Evolutionary conservation across 2,113 vertebrate genomes (phyloP).

Genomic region (Vulpes lagopus): DNA sequence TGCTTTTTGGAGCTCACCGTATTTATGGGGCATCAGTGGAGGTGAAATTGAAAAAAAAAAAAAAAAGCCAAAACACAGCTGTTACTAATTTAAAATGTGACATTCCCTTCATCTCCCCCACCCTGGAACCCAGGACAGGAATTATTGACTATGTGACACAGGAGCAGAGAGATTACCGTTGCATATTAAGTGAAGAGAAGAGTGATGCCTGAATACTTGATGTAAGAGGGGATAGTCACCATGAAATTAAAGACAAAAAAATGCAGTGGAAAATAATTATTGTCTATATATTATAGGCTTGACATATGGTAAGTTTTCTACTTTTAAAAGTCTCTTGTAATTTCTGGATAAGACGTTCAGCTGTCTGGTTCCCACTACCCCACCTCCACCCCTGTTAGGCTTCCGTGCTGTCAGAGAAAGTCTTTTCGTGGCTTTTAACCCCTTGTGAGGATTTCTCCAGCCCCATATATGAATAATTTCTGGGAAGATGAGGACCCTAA

Average conservation of each 20-base stretch:
- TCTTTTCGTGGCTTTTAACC: conserved; percentile 63
- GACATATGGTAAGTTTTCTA: conserved; percentile 72
- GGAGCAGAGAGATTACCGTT: conserved; percentile 72
- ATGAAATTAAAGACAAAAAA: conserved; percentile 83
- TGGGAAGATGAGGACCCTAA: neutral
- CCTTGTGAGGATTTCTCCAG: neutral
- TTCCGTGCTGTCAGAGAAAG: neutral
- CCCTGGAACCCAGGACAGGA: conserved; percentile 68
- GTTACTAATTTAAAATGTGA: conserved; percentile 76
- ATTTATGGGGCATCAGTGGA: conserved; percentile 48
- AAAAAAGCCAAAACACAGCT: conserved; percentile 68
- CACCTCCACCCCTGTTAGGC: neutral
- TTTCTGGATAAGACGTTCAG: conserved; percentile 60
- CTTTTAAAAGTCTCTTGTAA: conserved; percentile 54
- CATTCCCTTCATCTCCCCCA: neutral
- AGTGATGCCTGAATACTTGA: conserved; percentile 80
- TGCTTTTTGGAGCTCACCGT: conserved; percentile 44
- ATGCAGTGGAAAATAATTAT: conserved; percentile 80
- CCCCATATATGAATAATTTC: neutral
- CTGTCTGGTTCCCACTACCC: conserved; percentile 18
- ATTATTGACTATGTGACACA: conserved; percentile 84
- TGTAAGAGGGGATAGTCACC: conserved; percentile 74
- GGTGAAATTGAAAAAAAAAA: conserved; percentile 63
- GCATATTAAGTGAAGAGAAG: conserved; percentile 80
- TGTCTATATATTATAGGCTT: conserved; percentile 74